Percentiles rank a stretch among this genome's conserved stretches.
Evolutionary conservation across 2,888 invertebrate genomes (phyloP).

Genomic region (Epinotia bilunana): DNA sequence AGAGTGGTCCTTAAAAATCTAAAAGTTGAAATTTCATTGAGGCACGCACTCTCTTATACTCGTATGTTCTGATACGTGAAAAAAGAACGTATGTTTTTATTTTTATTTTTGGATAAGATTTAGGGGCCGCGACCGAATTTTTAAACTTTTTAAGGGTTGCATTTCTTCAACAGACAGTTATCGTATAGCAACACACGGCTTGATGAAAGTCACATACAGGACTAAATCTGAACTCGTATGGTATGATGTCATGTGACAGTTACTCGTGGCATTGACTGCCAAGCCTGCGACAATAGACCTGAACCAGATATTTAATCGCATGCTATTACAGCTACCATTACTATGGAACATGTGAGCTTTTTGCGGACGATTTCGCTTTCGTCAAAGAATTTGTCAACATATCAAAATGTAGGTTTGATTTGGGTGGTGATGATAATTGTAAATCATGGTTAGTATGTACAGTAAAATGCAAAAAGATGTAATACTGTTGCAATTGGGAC

Average conservation of each 20-base stretch:
- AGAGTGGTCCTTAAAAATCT: too few species aligned
- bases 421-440: background rate
- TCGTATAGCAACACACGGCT: background rate
- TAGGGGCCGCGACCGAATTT: too few species aligned
- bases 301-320: slow-evolving; percentile 22
- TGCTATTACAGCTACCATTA: slow-evolving; percentile 9
- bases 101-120: too few species aligned
- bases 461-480: too few species aligned
- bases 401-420: background rate
- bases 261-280: slow-evolving; percentile 13
- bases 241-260: slow-evolving; percentile 9
- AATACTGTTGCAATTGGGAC: too few species aligned
- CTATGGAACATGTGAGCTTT: slow-evolving; percentile 12
- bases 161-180: too few species aligned
- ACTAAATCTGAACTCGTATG: background rate
- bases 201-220: background rate
- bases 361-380: slow-evolving; percentile 18
- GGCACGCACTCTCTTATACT: too few species aligned
- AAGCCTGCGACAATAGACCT: slow-evolving; percentile 19
- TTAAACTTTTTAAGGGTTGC: too few species aligned
- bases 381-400: background rate
- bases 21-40: too few species aligned
- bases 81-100: too few species aligned
- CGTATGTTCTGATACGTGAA: too few species aligned
- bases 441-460: too few species aligned